Base-by-base conservation (phyloP, 2,888 invertebrate species). In the Eristalinus aeneus region DNA sequence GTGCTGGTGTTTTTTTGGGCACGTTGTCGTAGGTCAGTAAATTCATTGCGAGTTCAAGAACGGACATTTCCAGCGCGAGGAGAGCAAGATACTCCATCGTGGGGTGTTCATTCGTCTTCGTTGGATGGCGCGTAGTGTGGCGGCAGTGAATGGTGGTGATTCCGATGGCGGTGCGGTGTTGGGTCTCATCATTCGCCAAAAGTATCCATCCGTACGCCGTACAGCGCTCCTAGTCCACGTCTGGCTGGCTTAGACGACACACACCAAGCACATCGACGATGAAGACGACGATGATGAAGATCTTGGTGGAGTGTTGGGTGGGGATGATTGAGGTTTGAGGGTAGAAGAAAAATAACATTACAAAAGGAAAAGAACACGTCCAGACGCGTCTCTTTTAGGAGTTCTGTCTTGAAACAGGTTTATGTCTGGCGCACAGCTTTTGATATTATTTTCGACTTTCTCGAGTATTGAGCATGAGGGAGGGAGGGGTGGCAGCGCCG, bases 1-100 rank as follows among this genome's bases (percentile, higher is more conserved):
- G 46, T 54, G 69, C 54, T 68, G 69, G 4, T 11, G 67, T 64
- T 73, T 85, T 85, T 86, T 82, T 73, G 34, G 86, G 69, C 39
- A 86, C 82, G 77, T 86, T 86, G 86, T 82, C 86, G 74, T 86
- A 86, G 86, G 86, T 86, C 86, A 86, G 86, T 86, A 82, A 86
- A 86, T 82, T 86, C 86, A 82, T 82, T 77, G 69, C 61, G 86
- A 74, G 86, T 86, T 86, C 86, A 86, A 86, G 86, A 86, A 82
- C 86, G 82, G 82, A 86, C 86, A 86, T 86, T 73, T 81, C 72
- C 76, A 75, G 76, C 46, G 46, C 46, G 46, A 46, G 46, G 46
- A 68, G 75, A 71, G 80, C 67, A 79, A 85, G 81, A 72, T 68
- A 81, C 75, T 72, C 64, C 64, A 56, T 56, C 65, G 81, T 77